phyloP scores from a whole-genome alignment of 2,113 vertebrate genomes.

The Xyrauchen texanus region DNA sequence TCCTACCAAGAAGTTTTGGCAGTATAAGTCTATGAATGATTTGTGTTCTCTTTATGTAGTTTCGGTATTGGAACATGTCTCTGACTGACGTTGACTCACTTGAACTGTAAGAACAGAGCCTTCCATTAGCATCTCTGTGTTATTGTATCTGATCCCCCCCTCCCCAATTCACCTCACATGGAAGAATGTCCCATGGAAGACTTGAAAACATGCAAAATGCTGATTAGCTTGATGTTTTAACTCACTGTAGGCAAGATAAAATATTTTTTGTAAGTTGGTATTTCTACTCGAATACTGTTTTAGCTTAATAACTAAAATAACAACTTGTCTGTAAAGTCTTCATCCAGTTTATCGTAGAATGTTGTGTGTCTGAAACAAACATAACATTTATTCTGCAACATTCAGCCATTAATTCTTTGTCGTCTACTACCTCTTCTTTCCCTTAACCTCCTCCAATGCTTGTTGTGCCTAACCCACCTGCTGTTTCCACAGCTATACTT shows the following conservation, averaged over 20 bases:
- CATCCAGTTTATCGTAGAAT: too few species aligned
- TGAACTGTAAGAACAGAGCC: neutral
- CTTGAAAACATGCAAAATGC: too few species aligned
- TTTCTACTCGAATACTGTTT: neutral
- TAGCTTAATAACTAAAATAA: too few species aligned
- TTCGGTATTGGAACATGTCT: neutral
- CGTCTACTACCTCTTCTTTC: neutral
- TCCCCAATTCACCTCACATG: neutral
- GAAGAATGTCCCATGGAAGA: neutral
- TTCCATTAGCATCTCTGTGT: neutral
- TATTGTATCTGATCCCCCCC: neutral
- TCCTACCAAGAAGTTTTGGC: neutral
- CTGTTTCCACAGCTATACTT: constrained; percentile 36
- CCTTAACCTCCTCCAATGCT: constrained; percentile 5
- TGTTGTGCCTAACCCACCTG: constrained; percentile 20
- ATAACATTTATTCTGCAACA: neutral
- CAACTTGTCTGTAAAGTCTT: too few species aligned
- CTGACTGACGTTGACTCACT: neutral
- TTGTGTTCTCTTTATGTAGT: neutral
- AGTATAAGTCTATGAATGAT: neutral
- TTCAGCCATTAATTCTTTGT: neutral
- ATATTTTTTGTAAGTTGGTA: too few species aligned
- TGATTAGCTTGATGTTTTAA: too few species aligned
- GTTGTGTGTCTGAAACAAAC: neutral
- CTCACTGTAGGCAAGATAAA: too few species aligned